phyloP scores from a whole-genome alignment of 2,888 invertebrate genomes.

The Chironomus tentans region DNA sequence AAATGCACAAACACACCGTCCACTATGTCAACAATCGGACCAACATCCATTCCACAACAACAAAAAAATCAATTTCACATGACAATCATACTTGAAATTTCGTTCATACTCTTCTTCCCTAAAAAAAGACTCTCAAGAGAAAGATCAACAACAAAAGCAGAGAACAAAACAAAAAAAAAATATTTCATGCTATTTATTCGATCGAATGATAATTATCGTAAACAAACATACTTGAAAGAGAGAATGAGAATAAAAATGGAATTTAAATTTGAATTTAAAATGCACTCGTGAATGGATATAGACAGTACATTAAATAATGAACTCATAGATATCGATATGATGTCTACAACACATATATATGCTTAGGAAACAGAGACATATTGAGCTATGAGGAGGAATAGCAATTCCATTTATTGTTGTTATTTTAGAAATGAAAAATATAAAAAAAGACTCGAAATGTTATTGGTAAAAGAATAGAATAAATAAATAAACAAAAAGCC shows the following conservation, averaged over 20 bases:
- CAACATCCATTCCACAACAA: no score
- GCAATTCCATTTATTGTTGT: not conserved
- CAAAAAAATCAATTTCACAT: no score
- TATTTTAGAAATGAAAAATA: not conserved
- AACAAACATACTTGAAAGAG: not conserved
- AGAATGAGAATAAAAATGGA: not conserved
- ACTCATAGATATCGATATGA: not conserved
- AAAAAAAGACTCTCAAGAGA: no score
- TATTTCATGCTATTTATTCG: not conserved
- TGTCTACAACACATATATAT: no score
- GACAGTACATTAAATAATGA: not conserved
- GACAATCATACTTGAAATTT: no score
- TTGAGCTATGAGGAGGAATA: not conserved
- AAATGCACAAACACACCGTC: no score
- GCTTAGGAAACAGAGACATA: no score
- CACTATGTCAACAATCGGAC: no score
- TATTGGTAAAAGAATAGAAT: not conserved
- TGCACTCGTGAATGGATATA: not conserved
- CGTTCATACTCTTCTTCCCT: no score
- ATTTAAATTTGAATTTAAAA: not conserved
- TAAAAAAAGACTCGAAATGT: not conserved
- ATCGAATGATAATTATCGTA: not conserved
- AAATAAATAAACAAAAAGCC: constrained; percentile 20
- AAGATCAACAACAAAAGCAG: not conserved
- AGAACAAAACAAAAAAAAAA: not conserved